Evolutionary conservation across 1,140 invertebrate species (phyloP).

Genomic region (Drosophila pallidifrons): DNA sequence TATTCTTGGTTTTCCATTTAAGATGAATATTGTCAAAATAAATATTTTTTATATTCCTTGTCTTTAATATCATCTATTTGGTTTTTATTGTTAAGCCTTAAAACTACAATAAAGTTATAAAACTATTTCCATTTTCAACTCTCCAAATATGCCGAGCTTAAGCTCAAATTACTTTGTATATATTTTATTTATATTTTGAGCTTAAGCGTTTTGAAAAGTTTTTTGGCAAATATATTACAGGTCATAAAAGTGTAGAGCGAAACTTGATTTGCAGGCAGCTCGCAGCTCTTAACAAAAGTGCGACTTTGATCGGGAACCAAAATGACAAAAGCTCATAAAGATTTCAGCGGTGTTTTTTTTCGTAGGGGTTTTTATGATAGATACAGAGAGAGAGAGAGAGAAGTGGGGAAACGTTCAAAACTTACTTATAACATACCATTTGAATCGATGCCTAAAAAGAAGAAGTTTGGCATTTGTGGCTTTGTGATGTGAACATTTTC

Average conservation of each 20-base stretch:
- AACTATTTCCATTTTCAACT: not conserved
- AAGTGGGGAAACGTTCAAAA: slow-evolving; percentile 15
- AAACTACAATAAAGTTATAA: too few relatives aligned
- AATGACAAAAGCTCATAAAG: slow-evolving; percentile 56
- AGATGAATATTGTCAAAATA: too few relatives aligned
- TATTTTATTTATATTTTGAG: slow-evolving; percentile 6
- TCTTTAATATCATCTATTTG: too few relatives aligned
- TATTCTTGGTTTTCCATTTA: too few relatives aligned
- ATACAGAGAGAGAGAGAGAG: not conserved
- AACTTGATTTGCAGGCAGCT: slow-evolving; percentile 65
- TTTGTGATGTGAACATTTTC: slow-evolving; percentile 48
- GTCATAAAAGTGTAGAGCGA: slow-evolving; percentile 53
- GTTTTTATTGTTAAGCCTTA: too few relatives aligned
- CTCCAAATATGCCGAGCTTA: not conserved
- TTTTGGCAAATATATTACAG: slow-evolving; percentile 58
- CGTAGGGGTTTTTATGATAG: slow-evolving; percentile 12
- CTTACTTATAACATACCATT: not conserved
- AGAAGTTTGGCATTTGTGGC: slow-evolving; percentile 35
- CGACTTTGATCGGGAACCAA: slow-evolving; percentile 45
- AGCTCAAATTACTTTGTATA: slow-evolving; percentile 10
- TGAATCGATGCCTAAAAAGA: slow-evolving; percentile 66
- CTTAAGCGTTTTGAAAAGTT: slow-evolving; percentile 53
- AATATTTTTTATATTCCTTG: too few relatives aligned
- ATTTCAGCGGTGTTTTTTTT: slow-evolving; percentile 62
- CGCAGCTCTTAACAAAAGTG: slow-evolving; percentile 27